Percentiles rank a stretch among this genome's conserved stretches.
Conservation (phyloP, 2,888 invertebrate species). For the Punctoribates punctum region DNA sequence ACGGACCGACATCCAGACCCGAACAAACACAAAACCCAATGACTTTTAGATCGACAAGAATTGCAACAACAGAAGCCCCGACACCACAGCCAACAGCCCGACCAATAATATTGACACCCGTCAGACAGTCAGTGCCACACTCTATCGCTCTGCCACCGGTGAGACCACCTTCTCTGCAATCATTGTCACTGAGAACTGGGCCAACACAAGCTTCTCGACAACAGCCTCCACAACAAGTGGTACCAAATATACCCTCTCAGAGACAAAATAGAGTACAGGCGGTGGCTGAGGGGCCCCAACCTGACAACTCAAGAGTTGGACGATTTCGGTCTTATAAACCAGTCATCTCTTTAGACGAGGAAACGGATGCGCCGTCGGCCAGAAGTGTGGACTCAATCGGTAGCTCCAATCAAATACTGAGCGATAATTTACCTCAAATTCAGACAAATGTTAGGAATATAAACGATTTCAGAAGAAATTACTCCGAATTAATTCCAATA, state of each 20-base stretch:
- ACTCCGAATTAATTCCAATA: not conserved
- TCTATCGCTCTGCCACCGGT: conserved; percentile 7
- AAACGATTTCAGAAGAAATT: conserved; percentile 26
- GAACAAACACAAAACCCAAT: conserved; percentile 13
- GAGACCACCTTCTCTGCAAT: not conserved
- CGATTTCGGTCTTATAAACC: not conserved
- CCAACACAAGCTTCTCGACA: not conserved
- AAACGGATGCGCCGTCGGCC: not conserved
- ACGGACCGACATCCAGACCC: not conserved
- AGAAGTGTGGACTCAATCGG: not conserved
- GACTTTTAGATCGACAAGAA: not conserved
- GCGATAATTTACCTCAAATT: conserved; percentile 22
- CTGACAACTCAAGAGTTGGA: not conserved
- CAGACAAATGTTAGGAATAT: conserved; percentile 20
- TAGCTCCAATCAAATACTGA: not conserved
- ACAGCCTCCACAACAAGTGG: not conserved
- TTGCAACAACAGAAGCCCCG: conserved; percentile 5
- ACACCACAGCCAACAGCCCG: not conserved
- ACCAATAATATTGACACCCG: not conserved
- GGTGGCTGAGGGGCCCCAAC: not conserved
- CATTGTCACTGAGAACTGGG: not conserved
- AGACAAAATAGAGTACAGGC: not conserved
- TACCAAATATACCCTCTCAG: not conserved
- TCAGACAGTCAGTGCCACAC: not conserved
- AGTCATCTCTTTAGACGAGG: conserved; percentile 13